phyloP scores from a whole-genome alignment of 2,888 invertebrate genomes.

The Habroteleia sp. region DNA sequence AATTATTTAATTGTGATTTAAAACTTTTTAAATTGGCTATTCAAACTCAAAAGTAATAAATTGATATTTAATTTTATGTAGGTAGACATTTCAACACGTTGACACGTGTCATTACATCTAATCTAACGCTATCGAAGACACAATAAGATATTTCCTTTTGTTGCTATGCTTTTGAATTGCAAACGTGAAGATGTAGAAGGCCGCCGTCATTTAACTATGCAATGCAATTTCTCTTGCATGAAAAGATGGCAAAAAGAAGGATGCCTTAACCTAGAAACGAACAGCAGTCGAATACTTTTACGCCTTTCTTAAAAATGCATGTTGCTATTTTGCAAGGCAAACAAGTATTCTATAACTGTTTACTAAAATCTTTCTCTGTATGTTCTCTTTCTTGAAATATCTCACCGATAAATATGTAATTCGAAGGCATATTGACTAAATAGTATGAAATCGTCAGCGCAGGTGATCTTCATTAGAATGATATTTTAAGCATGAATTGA shows the following conservation, averaged over 20 bases:
- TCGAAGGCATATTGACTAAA: constrained; percentile 41
- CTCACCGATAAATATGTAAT: constrained; percentile 19
- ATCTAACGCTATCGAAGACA: constrained; percentile 5
- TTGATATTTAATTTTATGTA: too few relatives aligned
- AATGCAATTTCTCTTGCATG: constrained; percentile 71
- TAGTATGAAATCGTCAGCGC: constrained; percentile 25
- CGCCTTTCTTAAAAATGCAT: constrained; percentile 71
- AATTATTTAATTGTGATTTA: too few relatives aligned
- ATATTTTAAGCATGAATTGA: neutral
- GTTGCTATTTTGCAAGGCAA: constrained; percentile 73
- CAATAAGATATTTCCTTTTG: neutral
- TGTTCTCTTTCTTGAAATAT: constrained; percentile 28
- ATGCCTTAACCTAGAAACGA: constrained; percentile 70
- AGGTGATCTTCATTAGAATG: constrained; percentile 17
- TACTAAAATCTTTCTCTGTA: constrained; percentile 25
- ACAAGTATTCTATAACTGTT: constrained; percentile 66
- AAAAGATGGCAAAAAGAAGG: constrained; percentile 62
- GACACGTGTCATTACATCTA: neutral
- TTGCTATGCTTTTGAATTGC: constrained; percentile 2
- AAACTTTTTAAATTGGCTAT: too few relatives aligned
- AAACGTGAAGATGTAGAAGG: constrained; percentile 19
- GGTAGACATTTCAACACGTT: too few relatives aligned
- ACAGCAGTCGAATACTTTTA: constrained; percentile 59
- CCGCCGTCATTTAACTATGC: constrained; percentile 72
- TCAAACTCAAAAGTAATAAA: too few relatives aligned